Evolutionary conservation across 2,113 vertebrate genomes (phyloP), one percentile per base, ranked within the genome.

Genomic region (Crotalus horridus): DNA sequence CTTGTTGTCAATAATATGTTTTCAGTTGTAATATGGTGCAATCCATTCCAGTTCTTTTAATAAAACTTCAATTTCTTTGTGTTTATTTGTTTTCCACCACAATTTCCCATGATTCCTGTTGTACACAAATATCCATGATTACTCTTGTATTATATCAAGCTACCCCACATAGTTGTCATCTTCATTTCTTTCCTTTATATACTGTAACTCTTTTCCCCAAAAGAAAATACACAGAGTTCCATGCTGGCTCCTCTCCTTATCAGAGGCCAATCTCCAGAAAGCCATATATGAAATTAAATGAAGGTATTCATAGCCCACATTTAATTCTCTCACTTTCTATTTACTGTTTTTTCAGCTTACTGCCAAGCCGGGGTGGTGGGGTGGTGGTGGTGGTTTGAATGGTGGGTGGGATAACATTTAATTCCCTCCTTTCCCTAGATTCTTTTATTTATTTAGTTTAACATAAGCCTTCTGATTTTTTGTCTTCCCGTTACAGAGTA

Each of bases 371-470:
- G 13, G 81, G 48, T 23, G 33, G 29, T 20, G 53, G 17, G 55
- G n/a, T n/a, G n/a, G n/a, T n/a, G n/a, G n/a, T n/a, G n/a, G n/a
- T 21, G 17, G 61, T 94, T 56, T 53, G 59, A 94, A 93, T 56
- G 90, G 94, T 93, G 91, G 93, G 89, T 93, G 95, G 95, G 90
- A 95, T 92, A 94, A 90, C 88, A 91, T 95, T 96, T 94, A 87
- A 8, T 89, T 96, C 95, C 94, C 94, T 20, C 95, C 94, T 96
- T 96, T 92, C 90, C 93, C 88, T 93, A 95, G 95, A 96, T 95
- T 96, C 95, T 87, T 94, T 81, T 95, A 93, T 96, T 97, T 97
- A 95, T 96, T 96, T 96, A 96, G 95, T 96, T 97, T 97, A 96
- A 96, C 94, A 95, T 95, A 94, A 96, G 92, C 96, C 96, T 96